Evolutionary conservation across 1,140 invertebrate genomes (phyloP).

Genomic region (Macrostomum lignano): DNA sequence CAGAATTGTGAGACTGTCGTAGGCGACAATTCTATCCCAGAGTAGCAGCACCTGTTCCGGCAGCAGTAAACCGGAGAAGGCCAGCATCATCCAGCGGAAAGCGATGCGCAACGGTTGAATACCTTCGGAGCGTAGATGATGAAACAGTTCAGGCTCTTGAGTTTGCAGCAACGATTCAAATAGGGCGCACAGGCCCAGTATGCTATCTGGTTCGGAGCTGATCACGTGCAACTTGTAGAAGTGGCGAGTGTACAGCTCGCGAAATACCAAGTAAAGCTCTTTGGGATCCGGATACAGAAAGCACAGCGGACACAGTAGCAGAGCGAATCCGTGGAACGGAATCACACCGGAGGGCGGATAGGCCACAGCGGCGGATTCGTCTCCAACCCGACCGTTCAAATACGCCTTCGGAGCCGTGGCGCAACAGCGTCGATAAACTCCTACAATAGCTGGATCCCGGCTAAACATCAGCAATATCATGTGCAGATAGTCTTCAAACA

Average conservation of each 20-base stretch:
- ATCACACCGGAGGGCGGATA: constrained; percentile 76
- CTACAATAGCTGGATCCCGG: no score
- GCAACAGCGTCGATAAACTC: no score
- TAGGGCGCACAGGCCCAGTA: constrained; percentile 32
- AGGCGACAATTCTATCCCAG: constrained; percentile 67
- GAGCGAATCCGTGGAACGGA: constrained; percentile 79
- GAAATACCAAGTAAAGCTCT: constrained; percentile 55
- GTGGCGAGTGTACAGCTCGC: constrained; percentile 61
- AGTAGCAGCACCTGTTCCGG: constrained; percentile 61
- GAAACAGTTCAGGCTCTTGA: constrained; percentile 58
- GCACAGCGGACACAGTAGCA: constrained; percentile 86
- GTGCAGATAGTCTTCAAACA: no score
- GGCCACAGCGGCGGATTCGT: no score
- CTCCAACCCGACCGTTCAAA: no score
- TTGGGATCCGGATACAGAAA: constrained; percentile 64
- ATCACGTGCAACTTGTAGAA: constrained; percentile 66
- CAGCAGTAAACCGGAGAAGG: constrained; percentile 64
- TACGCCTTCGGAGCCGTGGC: no score
- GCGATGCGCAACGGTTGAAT: constrained; percentile 71
- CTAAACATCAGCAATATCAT: no score
- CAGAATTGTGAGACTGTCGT: constrained; percentile 61
- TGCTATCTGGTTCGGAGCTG: constrained; percentile 47
- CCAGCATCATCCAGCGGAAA: constrained; percentile 77
- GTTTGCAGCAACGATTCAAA: constrained; percentile 67
- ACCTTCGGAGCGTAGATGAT: constrained; percentile 52